These are phyloP conservation scores for Drosophila tristis DNA, from an alignment of 1,140 invertebrate species.

Conservation along the genomic window DNA sequence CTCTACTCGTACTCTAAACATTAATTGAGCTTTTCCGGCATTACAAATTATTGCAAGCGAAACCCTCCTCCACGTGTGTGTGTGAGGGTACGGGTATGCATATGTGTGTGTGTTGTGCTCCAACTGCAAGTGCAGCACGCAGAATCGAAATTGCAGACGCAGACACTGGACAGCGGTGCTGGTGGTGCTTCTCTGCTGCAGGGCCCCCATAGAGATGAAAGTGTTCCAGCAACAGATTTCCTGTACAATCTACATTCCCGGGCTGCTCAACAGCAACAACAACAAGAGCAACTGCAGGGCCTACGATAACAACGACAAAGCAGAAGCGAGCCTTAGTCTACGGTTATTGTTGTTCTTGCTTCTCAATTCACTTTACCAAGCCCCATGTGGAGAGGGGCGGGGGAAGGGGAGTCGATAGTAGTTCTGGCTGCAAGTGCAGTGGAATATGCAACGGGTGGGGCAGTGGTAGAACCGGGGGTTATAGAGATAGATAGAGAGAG, in stretches of 20 bases:
- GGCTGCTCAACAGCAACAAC: conserved; percentile 52
- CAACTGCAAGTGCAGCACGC: conserved; percentile 68
- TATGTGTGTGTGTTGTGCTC: conserved; percentile 15
- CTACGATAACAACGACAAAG: conserved; percentile 56
- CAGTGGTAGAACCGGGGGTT: background rate
- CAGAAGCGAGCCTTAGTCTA: conserved; percentile 15
- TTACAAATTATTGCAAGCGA: conserved; percentile 26
- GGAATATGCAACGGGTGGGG: conserved; percentile 29
- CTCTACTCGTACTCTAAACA: conserved; percentile 40
- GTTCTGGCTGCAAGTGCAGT: conserved; percentile 29
- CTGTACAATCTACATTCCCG: conserved; percentile 71
- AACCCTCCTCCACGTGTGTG: conserved; percentile 27
- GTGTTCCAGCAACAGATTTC: conserved; percentile 75
- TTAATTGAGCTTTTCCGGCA: conserved; percentile 80
- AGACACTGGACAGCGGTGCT: conserved; percentile 10
- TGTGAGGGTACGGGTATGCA: conserved; percentile 8
- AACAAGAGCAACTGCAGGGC: background rate
- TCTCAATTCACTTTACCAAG: conserved; percentile 5
- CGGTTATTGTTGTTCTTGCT: conserved; percentile 41
- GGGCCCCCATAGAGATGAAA: conserved; percentile 3
- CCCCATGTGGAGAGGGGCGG: background rate
- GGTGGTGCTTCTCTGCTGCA: conserved; percentile 16
- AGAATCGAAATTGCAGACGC: conserved; percentile 68
- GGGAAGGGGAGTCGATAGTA: background rate
- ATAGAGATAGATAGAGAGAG: background rate